Evolutionary conservation across 92 coral and sea anemone genomes (phyloP), one percentile per base, ranked within the genome.

Genomic region (Palythoa caribaeorum): DNA sequence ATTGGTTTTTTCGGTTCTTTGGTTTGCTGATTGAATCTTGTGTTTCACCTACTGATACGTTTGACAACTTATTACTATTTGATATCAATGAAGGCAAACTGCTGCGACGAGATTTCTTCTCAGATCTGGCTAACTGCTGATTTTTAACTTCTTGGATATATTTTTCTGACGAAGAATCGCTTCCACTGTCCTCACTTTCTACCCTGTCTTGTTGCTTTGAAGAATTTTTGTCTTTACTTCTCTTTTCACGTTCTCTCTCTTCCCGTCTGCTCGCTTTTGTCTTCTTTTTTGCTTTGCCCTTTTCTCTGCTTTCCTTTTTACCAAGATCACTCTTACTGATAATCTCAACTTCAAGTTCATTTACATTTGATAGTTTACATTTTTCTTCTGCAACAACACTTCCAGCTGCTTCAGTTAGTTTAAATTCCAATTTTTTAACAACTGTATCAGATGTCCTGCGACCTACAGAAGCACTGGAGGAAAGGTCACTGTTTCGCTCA

Each of bases 141-240:
- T 80, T 71, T 88, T 89, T 88, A 71, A 90, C 88, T 65, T 93
- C 98, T 16, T 92, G 88, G 15, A 83, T 80, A 54, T 84, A 79
- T 79, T 93, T 93, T 10, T 95, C 98, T 15, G 96, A 81, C 12
- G 94, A 89, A 3, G 87, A 87, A 52, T 95, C 98, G 28, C 96
- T 93, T 54, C 94, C 89, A 54, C 98, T 95, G 37, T 93, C 98
- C 73, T 95, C 96, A 11, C 96, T 95, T 35, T 97, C 99, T 76
- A 88, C 92, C 35, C 91, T 91, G 48, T 88, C 93, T 19, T 87
- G 86, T 21, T 92, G 95, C 6, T 79, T 79, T 15, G 88, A 38
- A 20, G 83, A 38, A 50, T 21, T 76, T 40, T 79, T 87, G 28
- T 88, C 94, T 60, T 93, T 96, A 14, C 60, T 54, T 89, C 89